Percentiles rank a stretch among this genome's conserved stretches.
Evolutionary conservation across 2,888 invertebrate genomes (phyloP).

Genomic region (Dione vanillae): DNA sequence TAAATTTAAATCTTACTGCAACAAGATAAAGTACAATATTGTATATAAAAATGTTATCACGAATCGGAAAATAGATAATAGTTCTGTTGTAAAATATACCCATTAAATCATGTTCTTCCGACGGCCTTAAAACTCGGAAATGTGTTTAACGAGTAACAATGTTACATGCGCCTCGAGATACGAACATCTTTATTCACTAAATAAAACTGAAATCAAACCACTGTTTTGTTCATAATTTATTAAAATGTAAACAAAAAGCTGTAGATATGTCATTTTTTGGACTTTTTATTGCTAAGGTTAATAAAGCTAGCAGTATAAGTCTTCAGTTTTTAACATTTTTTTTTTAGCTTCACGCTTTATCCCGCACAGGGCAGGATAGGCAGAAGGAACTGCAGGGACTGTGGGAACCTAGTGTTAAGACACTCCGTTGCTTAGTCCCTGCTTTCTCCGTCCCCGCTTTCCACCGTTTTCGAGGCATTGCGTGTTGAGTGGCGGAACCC

Average conservation of each 20-base stretch:
- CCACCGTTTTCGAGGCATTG: too few relatives aligned
- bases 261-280: neutral
- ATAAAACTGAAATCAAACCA: slow-evolving; percentile 1
- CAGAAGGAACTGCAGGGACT: too few relatives aligned
- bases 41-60: slow-evolving; percentile 64
- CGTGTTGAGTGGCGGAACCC: too few relatives aligned
- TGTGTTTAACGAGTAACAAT: slow-evolving; percentile 57
- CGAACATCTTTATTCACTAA: slow-evolving; percentile 34
- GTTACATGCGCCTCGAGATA: slow-evolving; percentile 43
- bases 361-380: too few relatives aligned
- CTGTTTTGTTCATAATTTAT: neutral
- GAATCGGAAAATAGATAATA: slow-evolving; percentile 78
- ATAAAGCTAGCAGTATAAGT: neutral
- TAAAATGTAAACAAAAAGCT: neutral
- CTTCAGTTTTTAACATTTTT: too few relatives aligned
- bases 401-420: too few relatives aligned
- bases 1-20: slow-evolving; percentile 38
- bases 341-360: too few relatives aligned
- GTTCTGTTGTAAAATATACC: slow-evolving; percentile 64
- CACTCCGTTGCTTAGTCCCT: too few relatives aligned
- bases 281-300: neutral
- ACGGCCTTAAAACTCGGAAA: slow-evolving; percentile 73
- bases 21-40: slow-evolving; percentile 37
- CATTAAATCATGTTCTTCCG: slow-evolving; percentile 76
- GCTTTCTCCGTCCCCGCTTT: too few relatives aligned